phyloP scores from a whole-genome alignment of 2,113 vertebrate genomes.

The Microcebus lehilahytsara region DNA sequence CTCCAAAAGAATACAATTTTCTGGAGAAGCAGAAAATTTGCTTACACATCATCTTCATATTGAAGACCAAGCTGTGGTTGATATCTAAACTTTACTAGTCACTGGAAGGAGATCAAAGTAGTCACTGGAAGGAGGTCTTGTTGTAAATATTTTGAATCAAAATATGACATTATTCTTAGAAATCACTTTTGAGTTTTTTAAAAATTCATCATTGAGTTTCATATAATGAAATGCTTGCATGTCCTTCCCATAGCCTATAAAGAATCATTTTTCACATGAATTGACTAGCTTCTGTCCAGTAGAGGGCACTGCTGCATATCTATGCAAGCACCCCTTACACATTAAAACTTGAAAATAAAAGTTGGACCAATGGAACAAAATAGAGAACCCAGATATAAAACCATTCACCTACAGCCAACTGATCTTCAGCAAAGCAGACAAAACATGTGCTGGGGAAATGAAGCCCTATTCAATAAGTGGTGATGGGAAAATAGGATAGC shows the following conservation, averaged over 20 bases:
- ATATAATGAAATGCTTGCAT: neutral
- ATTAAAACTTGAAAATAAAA: neutral
- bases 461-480: too few relatives aligned
- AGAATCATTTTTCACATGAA: neutral
- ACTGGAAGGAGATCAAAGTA: neutral
- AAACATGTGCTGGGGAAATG: too few relatives aligned
- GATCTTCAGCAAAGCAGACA: too few relatives aligned
- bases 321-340: neutral
- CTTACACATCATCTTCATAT: neutral
- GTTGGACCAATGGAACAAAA: too few relatives aligned
- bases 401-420: too few relatives aligned
- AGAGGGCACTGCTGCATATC: neutral
- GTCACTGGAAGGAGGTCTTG: neutral
- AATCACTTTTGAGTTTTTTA: neutral
- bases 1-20: neutral
- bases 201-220: neutral
- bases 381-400: too few relatives aligned
- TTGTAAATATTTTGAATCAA: neutral
- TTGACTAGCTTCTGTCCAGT: neutral
- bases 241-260: neutral
- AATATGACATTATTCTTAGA: neutral
- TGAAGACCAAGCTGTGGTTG: neutral
- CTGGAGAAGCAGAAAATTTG: neutral
- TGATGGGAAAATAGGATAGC: too few relatives aligned
- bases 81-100: neutral